phyloP scores from a whole-genome alignment of 2,888 invertebrate species.

The Ophioninae sp. region DNA sequence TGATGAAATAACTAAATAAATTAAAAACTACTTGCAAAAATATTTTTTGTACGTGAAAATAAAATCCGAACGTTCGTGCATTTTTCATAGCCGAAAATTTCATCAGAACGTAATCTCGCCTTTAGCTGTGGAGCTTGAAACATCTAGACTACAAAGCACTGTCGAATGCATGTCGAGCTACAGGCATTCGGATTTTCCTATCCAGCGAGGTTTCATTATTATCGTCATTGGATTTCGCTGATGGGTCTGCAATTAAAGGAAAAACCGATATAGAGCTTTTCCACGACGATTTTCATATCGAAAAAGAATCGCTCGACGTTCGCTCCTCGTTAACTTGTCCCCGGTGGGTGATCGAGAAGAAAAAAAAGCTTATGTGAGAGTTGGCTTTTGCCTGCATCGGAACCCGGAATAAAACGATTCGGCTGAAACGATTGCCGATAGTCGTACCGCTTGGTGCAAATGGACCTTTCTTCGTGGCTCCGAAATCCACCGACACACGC shows the following conservation, averaged over 20 bases:
- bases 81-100: too few species aligned
- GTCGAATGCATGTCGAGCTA: not conserved
- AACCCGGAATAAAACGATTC: constrained; percentile 34
- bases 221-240: not conserved
- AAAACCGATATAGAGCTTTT: not conserved
- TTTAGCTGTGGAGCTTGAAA: not conserved
- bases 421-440: constrained; percentile 52
- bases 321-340: not conserved
- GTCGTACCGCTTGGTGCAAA: constrained; percentile 39
- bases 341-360: not conserved
- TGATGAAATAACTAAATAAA: too few species aligned
- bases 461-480: constrained; percentile 21
- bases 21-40: too few species aligned
- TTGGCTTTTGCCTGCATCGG: constrained; percentile 31
- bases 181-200: not conserved
- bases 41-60: too few species aligned
- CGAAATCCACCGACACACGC: not conserved
- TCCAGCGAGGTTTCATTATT: not conserved
- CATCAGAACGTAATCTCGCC: not conserved
- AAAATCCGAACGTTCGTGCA: too few species aligned
- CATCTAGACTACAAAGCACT: not conserved
- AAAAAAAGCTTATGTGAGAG: constrained; percentile 17
- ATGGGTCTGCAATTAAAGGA: not conserved
- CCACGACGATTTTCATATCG: not conserved
- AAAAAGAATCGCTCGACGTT: not conserved